Evolutionary conservation across 2,888 invertebrate species (phyloP).

Genomic region (Drosophila picticornis): DNA sequence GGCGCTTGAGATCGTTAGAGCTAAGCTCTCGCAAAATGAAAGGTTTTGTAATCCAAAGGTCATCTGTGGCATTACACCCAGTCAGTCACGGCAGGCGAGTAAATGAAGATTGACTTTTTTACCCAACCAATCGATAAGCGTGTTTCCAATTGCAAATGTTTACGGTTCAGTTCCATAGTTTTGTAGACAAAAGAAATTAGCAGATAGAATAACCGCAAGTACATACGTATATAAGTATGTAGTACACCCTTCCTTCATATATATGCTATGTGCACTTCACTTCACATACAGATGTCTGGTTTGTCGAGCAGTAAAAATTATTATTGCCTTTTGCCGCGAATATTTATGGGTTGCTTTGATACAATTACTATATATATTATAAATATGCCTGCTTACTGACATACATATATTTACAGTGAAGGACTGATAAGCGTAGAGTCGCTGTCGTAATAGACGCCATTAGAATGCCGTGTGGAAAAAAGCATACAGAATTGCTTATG

Average conservation of each 20-base stretch:
- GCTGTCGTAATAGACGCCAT: slow-evolving; percentile 28
- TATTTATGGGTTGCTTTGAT: slow-evolving; percentile 35
- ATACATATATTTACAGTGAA: slow-evolving; percentile 12
- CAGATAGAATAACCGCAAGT: slow-evolving; percentile 37
- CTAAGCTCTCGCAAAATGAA: slow-evolving; percentile 6
- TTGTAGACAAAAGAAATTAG: slow-evolving; percentile 5
- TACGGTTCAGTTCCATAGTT: not conserved
- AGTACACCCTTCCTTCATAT: not conserved
- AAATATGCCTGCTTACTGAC: not conserved
- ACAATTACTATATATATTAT: slow-evolving; percentile 10
- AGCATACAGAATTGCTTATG: not conserved
- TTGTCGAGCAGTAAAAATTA: slow-evolving; percentile 47
- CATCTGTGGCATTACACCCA: not conserved
- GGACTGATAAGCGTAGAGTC: slow-evolving; percentile 43
- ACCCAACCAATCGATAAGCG: not conserved
- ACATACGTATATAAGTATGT: not conserved
- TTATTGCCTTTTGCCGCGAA: slow-evolving; percentile 51
- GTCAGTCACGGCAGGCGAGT: not conserved
- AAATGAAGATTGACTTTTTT: not conserved
- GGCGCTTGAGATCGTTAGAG: slow-evolving; percentile 20
- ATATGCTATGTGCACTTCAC: not conserved
- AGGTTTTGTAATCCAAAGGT: not conserved
- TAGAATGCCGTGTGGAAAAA: slow-evolving; percentile 25
- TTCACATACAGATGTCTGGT: slow-evolving; percentile 36
- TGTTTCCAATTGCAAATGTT: not conserved